Conservation (phyloP, 2,888 invertebrate genomes). For the Drosophila pegasa region DNA sequence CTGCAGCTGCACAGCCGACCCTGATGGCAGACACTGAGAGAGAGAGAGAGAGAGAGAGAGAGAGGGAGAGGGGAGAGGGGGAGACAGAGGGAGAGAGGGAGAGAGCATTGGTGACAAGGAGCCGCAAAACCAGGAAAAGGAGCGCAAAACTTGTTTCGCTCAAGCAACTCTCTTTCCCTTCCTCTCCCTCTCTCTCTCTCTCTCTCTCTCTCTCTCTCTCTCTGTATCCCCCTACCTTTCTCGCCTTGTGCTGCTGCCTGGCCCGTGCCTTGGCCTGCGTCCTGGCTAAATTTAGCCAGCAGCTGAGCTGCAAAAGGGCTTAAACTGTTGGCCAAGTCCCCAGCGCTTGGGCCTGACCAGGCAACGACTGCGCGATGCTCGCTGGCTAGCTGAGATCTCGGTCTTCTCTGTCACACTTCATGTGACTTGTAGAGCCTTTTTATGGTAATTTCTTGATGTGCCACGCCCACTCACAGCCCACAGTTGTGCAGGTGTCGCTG, state of each 20-base stretch:
- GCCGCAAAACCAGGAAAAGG: conserved; percentile 60
- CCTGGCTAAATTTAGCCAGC: conserved; percentile 11
- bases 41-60: neutral
- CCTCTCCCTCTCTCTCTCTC: too few relatives aligned
- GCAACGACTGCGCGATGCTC: neutral
- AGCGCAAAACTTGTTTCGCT: conserved; percentile 57
- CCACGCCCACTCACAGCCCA: too few relatives aligned
- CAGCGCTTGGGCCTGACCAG: neutral
- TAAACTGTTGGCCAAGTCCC: neutral
- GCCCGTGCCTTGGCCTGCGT: conserved; percentile 1
- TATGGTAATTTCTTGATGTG: too few relatives aligned
- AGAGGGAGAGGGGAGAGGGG: neutral
- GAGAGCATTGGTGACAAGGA: conserved; percentile 42
- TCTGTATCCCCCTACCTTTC: neutral
- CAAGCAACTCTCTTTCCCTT: neutral
- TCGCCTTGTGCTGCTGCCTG: neutral
- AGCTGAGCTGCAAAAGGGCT: conserved; percentile 6
- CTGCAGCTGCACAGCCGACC: neutral
- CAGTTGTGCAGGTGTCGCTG: too few relatives aligned
- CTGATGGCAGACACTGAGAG: neutral
- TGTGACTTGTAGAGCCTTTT: too few relatives aligned
- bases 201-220: too few relatives aligned
- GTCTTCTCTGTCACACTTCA: too few relatives aligned
- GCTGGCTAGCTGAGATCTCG: too few relatives aligned
- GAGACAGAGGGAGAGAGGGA: neutral